These are phyloP conservation scores for Sebastolobus altivelis DNA, from an alignment of 2,797 vertebrate species.

Conservation along the genomic window DNA sequence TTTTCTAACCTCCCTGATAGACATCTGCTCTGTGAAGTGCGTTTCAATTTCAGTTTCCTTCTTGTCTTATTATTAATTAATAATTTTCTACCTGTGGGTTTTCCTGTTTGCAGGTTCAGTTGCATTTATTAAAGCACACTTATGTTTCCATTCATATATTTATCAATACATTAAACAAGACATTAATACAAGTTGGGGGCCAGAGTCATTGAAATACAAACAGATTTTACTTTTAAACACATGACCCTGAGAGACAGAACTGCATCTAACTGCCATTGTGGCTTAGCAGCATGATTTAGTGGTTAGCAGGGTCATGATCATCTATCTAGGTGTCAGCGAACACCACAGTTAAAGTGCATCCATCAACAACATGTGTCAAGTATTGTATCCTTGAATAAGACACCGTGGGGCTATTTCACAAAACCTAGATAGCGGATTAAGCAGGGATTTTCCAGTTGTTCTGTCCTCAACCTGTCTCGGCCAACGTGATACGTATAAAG, in stretches of 20 bases:
- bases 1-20: background rate
- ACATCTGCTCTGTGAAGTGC: background rate
- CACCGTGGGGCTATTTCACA: background rate
- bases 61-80: background rate
- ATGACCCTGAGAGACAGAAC: background rate
- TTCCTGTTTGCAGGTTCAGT: background rate
- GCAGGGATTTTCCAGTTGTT: background rate
- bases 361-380: background rate
- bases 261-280: background rate
- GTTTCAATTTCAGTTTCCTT: background rate
- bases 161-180: background rate
- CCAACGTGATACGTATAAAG: background rate
- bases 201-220: background rate
- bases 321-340: conserved; percentile 17
- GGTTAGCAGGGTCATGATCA: conserved; percentile 7
- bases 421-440: background rate
- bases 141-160: background rate
- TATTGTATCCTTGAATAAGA: conserved; percentile 1
- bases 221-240: background rate
- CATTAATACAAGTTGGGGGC: background rate
- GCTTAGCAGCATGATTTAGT: background rate
- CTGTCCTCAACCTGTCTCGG: background rate
- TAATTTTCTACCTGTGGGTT: background rate
- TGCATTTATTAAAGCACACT: background rate
- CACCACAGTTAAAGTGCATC: conserved; percentile 5